phyloP scores from a whole-genome alignment of 1,140 invertebrate genomes.

The Radopholus similis region DNA sequence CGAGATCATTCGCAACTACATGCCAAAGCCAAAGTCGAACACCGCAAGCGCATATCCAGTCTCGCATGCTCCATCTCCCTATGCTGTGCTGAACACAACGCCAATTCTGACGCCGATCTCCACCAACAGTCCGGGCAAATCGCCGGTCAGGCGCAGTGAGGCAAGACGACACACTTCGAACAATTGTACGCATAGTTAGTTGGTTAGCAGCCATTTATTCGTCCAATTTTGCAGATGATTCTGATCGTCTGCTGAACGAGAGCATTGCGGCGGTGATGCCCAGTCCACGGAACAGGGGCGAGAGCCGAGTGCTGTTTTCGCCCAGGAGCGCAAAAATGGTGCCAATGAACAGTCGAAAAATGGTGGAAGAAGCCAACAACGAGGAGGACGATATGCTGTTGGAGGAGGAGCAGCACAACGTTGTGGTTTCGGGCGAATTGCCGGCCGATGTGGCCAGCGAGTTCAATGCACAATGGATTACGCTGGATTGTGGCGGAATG shows the following conservation, averaged over 20 bases:
- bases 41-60: neutral
- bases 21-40: constrained; percentile 5
- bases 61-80: no score
- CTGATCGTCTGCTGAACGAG: constrained; percentile 14
- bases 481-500: neutral
- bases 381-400: neutral
- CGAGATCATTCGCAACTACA: constrained; percentile 7
- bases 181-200: neutral
- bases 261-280: constrained; percentile 23
- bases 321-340: neutral
- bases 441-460: neutral
- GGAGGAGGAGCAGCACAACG: neutral
- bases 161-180: neutral
- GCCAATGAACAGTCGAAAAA: neutral
- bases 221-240: constrained; percentile 6
- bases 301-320: neutral
- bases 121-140: constrained; percentile 8
- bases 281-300: neutral
- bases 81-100: neutral
- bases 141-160: neutral
- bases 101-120: constrained; percentile 13
- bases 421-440: neutral
- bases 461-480: neutral
- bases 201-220: neutral
- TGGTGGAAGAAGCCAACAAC: neutral